These are phyloP conservation scores for Bombus sylvicola DNA, from an alignment of 1,140 invertebrate species.

Conservation along the genomic window DNA sequence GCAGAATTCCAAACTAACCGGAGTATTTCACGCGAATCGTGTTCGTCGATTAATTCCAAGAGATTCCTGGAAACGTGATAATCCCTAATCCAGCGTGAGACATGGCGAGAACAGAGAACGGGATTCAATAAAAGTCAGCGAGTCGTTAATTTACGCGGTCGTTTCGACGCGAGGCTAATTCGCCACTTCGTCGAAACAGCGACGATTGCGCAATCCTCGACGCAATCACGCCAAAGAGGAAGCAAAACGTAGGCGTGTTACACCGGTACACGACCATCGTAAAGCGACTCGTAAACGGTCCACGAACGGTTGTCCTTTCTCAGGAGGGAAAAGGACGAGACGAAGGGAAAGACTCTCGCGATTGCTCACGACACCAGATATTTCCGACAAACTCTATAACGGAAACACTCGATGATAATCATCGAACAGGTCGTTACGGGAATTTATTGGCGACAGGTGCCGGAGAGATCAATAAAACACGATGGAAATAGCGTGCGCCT, in stretches of 20 bases:
- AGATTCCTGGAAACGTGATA: not conserved
- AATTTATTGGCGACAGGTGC: conserved; percentile 55
- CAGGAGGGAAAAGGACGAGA: not conserved
- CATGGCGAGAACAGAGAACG: conserved; percentile 20
- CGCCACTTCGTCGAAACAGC: conserved; percentile 8
- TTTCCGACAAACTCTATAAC: conserved; percentile 35
- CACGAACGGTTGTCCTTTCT: not conserved
- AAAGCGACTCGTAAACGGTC: conserved; percentile 45
- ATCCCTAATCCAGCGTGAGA: not conserved
- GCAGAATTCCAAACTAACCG: not conserved
- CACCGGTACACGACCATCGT: conserved; percentile 20
- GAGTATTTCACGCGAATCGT: not conserved
- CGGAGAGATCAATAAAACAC: conserved; percentile 14
- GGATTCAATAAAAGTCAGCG: conserved; percentile 51
- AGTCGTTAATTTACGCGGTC: conserved; percentile 47
- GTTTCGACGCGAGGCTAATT: conserved; percentile 38
- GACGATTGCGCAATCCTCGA: conserved; percentile 39
- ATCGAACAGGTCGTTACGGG: not conserved
- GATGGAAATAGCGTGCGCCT: conserved; percentile 1
- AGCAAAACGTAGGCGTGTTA: conserved; percentile 35
- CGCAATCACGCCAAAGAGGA: conserved; percentile 18
- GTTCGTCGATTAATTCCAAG: not conserved
- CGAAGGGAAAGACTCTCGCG: too few relatives aligned
- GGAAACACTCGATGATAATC: conserved; percentile 9
- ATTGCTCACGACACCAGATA: not conserved